These are phyloP conservation scores for Toxostoma redivivum DNA, from an alignment of 2,113 vertebrate genomes.

Conservation along the genomic window DNA sequence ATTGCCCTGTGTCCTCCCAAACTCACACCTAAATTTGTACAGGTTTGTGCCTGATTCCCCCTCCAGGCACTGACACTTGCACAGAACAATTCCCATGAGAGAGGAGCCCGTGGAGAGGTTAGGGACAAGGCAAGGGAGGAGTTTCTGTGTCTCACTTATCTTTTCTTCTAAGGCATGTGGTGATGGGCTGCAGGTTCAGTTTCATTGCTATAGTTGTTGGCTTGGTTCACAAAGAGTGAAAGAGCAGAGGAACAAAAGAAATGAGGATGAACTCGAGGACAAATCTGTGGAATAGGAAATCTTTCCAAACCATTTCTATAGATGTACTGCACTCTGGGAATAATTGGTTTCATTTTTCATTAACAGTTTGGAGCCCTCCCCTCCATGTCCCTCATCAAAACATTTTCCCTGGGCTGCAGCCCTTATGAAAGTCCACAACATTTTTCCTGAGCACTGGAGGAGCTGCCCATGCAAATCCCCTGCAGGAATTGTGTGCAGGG, in stretches of 20 bases:
- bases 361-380: not conserved
- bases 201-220: not conserved
- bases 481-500: not conserved
- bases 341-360: not conserved
- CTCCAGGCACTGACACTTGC: not conserved
- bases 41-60: not conserved
- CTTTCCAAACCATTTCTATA: not conserved
- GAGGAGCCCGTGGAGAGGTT: accelerated
- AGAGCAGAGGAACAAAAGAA: not conserved
- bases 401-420: not conserved
- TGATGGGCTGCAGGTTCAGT: not conserved
- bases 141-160: not conserved
- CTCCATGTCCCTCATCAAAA: not conserved
- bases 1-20: not conserved
- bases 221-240: not conserved
- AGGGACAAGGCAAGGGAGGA: not conserved
- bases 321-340: not conserved
- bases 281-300: not conserved
- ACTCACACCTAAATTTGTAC: not conserved
- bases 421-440: not conserved
- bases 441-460: not conserved
- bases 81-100: not conserved
- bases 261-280: not conserved
- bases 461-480: not conserved
- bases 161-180: not conserved